These are phyloP conservation scores for Hypotaenidia philippensis DNA, from an alignment of 2,797 vertebrate genomes.

Conservation along the genomic window DNA sequence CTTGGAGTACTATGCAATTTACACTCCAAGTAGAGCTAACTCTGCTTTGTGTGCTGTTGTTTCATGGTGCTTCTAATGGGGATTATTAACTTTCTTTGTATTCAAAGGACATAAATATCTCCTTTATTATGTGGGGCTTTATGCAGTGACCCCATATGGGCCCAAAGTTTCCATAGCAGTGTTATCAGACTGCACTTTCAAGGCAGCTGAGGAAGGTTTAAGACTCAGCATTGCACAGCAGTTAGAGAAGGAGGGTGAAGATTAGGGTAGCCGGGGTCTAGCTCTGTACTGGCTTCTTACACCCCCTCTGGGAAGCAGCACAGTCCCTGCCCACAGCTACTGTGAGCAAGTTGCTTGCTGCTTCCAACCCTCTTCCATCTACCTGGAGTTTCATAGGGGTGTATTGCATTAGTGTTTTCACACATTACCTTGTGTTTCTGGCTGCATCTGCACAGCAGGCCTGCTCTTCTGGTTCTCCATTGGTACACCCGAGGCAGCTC, in stretches of 20 bases:
- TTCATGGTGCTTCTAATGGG: slow-evolving; percentile 41
- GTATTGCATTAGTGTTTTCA: not conserved
- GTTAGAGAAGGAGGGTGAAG: not conserved
- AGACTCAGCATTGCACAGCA: not conserved
- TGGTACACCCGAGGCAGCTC: not conserved
- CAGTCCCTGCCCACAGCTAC: not conserved
- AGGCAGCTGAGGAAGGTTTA: not conserved
- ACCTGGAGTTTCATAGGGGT: not conserved
- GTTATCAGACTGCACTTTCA: not conserved
- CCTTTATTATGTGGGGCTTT: slow-evolving; percentile 11
- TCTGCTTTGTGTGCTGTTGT: slow-evolving; percentile 24
- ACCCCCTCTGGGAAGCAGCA: not conserved
- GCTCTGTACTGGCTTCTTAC: not conserved
- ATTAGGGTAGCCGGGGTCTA: not conserved
- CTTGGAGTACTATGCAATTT: slow-evolving; percentile 35
- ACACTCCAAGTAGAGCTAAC: slow-evolving; percentile 16
- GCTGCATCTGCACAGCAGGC: not conserved
- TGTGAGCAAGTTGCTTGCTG: not conserved
- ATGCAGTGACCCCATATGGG: not conserved
- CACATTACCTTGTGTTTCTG: not conserved
- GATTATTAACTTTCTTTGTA: slow-evolving; percentile 56
- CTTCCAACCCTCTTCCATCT: not conserved
- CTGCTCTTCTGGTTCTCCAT: not conserved
- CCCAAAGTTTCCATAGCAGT: not conserved
- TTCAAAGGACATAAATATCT: slow-evolving; percentile 47